Evolutionary conservation across 2,113 vertebrate genomes (phyloP).

Genomic region (Macroglossus sobrinus): DNA sequence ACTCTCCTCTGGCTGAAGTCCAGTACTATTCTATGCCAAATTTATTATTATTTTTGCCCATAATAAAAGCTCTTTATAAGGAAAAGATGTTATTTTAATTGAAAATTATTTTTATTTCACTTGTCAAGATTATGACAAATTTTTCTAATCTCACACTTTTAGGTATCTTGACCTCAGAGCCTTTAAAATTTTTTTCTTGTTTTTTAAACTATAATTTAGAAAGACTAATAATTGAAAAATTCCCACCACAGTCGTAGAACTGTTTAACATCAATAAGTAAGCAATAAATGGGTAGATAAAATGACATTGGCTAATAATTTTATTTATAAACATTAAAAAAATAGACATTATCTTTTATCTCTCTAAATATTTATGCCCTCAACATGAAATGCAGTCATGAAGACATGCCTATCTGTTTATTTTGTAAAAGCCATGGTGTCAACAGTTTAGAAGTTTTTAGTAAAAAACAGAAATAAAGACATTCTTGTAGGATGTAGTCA

Average conservation of each 20-base stretch:
- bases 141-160: background rate
- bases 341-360: constrained; percentile 36
- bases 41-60: background rate
- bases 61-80: background rate
- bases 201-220: background rate
- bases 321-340: constrained; percentile 37
- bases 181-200: background rate
- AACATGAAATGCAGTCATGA: constrained; percentile 44
- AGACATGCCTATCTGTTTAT: constrained; percentile 58
- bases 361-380: constrained; percentile 42
- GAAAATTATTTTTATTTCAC: constrained; percentile 12
- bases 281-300: constrained; percentile 1
- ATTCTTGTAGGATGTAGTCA: constrained; percentile 65
- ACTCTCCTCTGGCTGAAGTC: background rate
- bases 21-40: background rate
- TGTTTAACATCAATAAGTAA: background rate
- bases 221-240: background rate
- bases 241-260: background rate
- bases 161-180: background rate
- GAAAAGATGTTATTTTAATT: background rate
- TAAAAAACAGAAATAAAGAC: constrained; percentile 58
- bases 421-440: constrained; percentile 59
- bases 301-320: background rate
- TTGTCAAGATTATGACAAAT: background rate
- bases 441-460: constrained; percentile 67